Evolutionary conservation across 2,113 vertebrate species (phyloP), one percentile per base, ranked within the genome.

Genomic region (Scalopus aquaticus): DNA sequence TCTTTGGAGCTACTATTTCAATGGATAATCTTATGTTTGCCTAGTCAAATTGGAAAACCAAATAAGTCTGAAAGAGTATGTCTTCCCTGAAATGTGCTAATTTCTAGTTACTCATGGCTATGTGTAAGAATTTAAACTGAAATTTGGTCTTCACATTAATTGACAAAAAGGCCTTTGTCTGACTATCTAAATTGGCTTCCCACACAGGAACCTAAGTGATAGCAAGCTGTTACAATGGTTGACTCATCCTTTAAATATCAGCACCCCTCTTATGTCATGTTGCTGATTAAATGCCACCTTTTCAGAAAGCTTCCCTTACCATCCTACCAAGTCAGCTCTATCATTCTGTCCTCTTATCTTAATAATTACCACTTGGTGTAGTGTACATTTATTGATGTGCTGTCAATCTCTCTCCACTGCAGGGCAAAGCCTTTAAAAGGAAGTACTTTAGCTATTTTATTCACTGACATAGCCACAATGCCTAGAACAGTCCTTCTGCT

Each of bases 181-280:
- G 51, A 93, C 67, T 95, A 91, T 94, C 89, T 82, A 91, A 93
- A 93, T 58, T 86, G 92, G 91, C 95, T 91, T 96, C 92, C 97
- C 84, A 96, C 92, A 83, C 83, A 95, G 90, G 90, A 92, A 86
- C 51, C 83, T 65, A 93, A 96, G 69, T 89, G 90, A 96, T 94
- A 96, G 87, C 95, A 93, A 95, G 95, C 91, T 93, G 86, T 93
- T 97, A 88, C 77, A 93, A 85, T 39, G 76, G 67, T 46, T 97
- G 96, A 96, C 91, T 96, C 93, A 97, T 95, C 69, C 44, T 85
- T 95, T 92, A 96, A 96, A 74, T 89, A 96, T 67, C 94, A 94
- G 78, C 73, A 20, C 70, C 5, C 82, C 56, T 46, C 56, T 69
- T 70, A 92, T 85, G 74, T 82, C 85, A 39, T 42, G 76, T 64